Evolutionary conservation across 2,888 invertebrate species (phyloP).

Genomic region (Tyria jacobaeae): DNA sequence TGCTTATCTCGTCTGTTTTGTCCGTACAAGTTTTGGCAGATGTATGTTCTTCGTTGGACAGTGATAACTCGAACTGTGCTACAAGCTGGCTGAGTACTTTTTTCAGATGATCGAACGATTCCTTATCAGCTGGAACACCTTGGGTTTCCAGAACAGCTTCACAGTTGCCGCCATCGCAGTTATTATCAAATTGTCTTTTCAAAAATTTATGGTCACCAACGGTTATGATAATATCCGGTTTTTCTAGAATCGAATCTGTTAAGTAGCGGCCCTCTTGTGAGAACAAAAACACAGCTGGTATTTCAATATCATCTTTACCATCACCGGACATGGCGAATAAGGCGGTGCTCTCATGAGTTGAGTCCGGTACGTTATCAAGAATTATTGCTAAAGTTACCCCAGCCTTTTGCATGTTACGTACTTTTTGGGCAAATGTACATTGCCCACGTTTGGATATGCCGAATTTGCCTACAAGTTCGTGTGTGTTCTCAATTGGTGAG

Average conservation of each 20-base stretch:
- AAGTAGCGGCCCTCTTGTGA: conserved; percentile 91
- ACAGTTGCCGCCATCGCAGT: conserved; percentile 63
- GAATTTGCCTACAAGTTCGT: conserved; percentile 89
- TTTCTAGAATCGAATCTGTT: conserved; percentile 84
- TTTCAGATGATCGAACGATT: conserved; percentile 76
- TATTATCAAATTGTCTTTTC: conserved; percentile 60
- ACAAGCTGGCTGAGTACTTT: conserved; percentile 77
- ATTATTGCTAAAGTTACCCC: conserved; percentile 95
- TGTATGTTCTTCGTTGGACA: conserved; percentile 60
- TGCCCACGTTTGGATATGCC: conserved; percentile 95
- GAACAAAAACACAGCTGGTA: conserved; percentile 97
- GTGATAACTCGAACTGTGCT: conserved; percentile 72
- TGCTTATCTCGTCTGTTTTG: conserved; percentile 44
- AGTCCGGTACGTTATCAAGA: conserved; percentile 92
- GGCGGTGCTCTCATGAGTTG: conserved; percentile 91
- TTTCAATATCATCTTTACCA: conserved; percentile 93
- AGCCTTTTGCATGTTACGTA: conserved; percentile 92
- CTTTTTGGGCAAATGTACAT: conserved; percentile 98
- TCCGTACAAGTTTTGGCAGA: conserved; percentile 43
- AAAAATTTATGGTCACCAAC: conserved; percentile 81
- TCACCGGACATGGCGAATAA: conserved; percentile 99
- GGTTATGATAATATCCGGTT: conserved; percentile 85
- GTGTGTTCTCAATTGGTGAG: conserved; percentile 84
- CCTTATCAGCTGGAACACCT: conserved; percentile 57
- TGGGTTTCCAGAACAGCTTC: conserved; percentile 55